A percentile compares a stretch with the other conserved stretches of the same genome.
phyloP scores from a whole-genome alignment of 2,888 invertebrate genomes.

The Argynnis bischoffii region DNA sequence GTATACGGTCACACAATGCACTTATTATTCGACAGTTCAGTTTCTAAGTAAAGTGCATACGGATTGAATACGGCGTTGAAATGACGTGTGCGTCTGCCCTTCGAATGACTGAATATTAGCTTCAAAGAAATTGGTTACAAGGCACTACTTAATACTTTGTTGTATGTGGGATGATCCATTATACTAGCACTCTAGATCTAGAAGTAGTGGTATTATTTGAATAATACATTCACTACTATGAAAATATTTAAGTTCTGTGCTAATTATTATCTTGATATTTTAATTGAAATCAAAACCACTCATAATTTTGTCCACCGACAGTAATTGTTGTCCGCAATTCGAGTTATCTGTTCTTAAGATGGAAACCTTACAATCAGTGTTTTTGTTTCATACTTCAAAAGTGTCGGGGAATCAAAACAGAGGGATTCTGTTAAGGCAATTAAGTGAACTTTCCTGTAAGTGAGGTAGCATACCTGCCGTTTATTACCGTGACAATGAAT shows the following conservation, averaged over 20 bases:
- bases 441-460: conserved; percentile 65
- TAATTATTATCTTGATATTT: conserved; percentile 19
- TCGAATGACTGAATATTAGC: conserved; percentile 60
- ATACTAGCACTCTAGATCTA: neutral
- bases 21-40: conserved; percentile 79
- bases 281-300: conserved; percentile 33
- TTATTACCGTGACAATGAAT: conserved; percentile 64
- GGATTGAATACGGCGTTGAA: conserved; percentile 65
- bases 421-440: conserved; percentile 63
- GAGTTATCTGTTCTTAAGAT: conserved; percentile 45
- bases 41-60: conserved; percentile 80
- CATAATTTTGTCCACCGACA: conserved; percentile 40
- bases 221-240: too few species aligned
- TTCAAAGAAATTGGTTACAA: conserved; percentile 43
- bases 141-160: conserved; percentile 40
- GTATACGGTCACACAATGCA: conserved; percentile 80
- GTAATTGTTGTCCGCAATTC: conserved; percentile 45
- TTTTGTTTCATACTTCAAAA: conserved; percentile 51
- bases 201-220: neutral
- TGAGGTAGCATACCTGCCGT: conserved; percentile 77
- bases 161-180: conserved; percentile 39
- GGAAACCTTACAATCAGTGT: conserved; percentile 44
- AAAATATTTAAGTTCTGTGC: neutral
- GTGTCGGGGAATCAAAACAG: conserved; percentile 51
- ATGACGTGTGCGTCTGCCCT: conserved; percentile 71